These are phyloP conservation scores for Blastobasis adustella DNA, from an alignment of 2,888 invertebrate genomes.

Conservation along the genomic window DNA sequence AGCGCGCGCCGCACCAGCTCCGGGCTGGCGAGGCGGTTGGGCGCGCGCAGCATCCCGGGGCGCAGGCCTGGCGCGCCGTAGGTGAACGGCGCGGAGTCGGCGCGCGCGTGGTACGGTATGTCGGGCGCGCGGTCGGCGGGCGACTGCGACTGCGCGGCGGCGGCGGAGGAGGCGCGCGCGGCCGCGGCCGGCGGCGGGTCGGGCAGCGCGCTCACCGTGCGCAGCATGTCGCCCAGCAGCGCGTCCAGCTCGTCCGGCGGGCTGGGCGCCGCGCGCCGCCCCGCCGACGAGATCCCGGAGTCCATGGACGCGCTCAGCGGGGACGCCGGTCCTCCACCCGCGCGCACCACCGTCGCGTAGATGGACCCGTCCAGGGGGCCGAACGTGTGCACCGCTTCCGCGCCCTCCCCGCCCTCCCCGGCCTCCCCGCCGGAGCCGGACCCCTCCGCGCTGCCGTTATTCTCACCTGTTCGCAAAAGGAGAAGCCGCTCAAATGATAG, in stretches of 20 bases:
- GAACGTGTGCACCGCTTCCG: slow-evolving; percentile 79
- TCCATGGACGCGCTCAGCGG: slow-evolving; percentile 92
- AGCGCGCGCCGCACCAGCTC: slow-evolving; percentile 87
- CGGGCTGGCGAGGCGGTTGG: slow-evolving; percentile 87
- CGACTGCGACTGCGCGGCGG: slow-evolving; percentile 79
- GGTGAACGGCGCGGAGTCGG: slow-evolving; percentile 91
- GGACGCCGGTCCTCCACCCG: slow-evolving; percentile 72
- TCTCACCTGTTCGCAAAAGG: slow-evolving; percentile 66
- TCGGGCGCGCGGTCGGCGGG: slow-evolving; percentile 67
- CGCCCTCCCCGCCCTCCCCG: slow-evolving; percentile 59
- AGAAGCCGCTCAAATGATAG: slow-evolving; percentile 1
- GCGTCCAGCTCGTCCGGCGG: slow-evolving; percentile 84
- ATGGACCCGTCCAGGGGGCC: slow-evolving; percentile 93
- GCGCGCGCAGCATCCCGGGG: slow-evolving; percentile 79
- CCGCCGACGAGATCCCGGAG: slow-evolving; percentile 90
- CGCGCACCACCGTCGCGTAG: slow-evolving; percentile 82
- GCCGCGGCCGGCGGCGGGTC: slow-evolving; percentile 62
- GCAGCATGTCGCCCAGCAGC: slow-evolving; percentile 89
- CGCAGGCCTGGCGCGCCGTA: slow-evolving; percentile 82
- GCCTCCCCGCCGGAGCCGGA: slow-evolving; percentile 62
- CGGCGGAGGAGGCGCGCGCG: slow-evolving; percentile 74
- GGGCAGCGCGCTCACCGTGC: slow-evolving; percentile 89
- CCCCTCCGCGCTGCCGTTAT: slow-evolving; percentile 67
- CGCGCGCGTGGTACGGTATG: slow-evolving; percentile 94
- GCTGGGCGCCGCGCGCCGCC: slow-evolving; percentile 72